Base-by-base conservation (phyloP, 2,797 vertebrate species). In the Scleropages formosus region DNA sequence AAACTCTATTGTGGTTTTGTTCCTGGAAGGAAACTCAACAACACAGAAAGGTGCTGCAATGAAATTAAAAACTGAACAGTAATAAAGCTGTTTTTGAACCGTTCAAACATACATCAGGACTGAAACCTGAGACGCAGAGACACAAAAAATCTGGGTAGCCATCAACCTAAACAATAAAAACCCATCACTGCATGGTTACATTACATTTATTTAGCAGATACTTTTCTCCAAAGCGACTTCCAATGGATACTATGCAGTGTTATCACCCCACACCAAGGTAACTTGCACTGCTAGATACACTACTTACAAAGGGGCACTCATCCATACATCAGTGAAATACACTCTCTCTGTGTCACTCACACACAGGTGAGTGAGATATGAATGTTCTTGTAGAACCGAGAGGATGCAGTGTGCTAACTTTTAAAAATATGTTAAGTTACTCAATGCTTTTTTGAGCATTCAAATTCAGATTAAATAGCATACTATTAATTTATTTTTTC, bases 121-220 rank as follows among this genome's bases (percentile, higher is more conserved):
- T 12, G 22, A 70, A 16, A 26, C 26, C 66, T 22, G 44, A 47
- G 47, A 51, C 26, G 15, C 11, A 46, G 44, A 69, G 27, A 70
- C 67, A 24, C 20, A 13, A 53, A 53, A 70, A 70, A 10, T 10
- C 15, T 70, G 0, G 6, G 22, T 51, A 66, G 76, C 44, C 39
- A 70, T 53, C 46, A 65, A 72, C 75, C 26, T 70, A 24, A 56
- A 56, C 24, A 65, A 64, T 8, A 56, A 66, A 62, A 51, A 70
- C 20, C 8, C 46, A 13, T 27, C 16, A 60, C 46, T 0, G 46
- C 12, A 13, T 10, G 31, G 31, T 2, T n/a, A n/a, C n/a, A n/a
- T n/a, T n/a, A n/a, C n/a, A n/a, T n/a, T n/a, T n/a, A n/a, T n/a
- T n/a, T n/a, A n/a, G n/a, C n/a, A n/a, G n/a, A n/a, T n/a, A n/a